A percentile compares a stretch with the other conserved stretches of the same genome.
Conservation (phyloP, 2,888 invertebrate species). For the Epirrhoe tristata region DNA sequence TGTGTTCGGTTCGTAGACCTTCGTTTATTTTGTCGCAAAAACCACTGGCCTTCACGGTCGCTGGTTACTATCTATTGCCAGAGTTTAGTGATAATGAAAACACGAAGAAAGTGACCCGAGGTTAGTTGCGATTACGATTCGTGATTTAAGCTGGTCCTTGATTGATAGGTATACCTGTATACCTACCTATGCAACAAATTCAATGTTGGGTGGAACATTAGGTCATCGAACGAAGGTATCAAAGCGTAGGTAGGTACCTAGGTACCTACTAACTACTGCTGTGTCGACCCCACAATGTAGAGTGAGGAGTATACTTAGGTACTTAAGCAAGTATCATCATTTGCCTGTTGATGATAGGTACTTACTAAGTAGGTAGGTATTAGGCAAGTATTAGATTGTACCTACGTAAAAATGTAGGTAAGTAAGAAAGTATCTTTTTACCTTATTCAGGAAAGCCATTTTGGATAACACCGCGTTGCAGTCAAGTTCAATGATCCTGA, state of each 20-base stretch:
- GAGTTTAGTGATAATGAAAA: constrained; percentile 76
- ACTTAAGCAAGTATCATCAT: no score
- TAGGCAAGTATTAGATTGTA: no score
- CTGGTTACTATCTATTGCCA: constrained; percentile 62
- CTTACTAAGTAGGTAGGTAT: no score
- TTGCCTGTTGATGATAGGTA: no score
- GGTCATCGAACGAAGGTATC: constrained; percentile 45
- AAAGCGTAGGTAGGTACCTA: constrained; percentile 11
- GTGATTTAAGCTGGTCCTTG: no score
- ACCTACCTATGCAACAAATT: no score
- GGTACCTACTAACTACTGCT: no score
- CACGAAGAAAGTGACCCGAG: constrained; percentile 58
- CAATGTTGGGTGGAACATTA: no score
- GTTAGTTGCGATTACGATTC: constrained; percentile 44
- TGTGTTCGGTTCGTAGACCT: background rate
- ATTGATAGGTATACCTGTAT: no score
- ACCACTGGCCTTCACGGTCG: constrained; percentile 75
- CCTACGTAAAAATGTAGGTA: no score
- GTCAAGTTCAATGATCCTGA: constrained; percentile 59
- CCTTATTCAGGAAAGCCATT: constrained; percentile 78
- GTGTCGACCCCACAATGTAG: no score
- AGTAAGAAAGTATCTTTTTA: constrained; percentile 46
- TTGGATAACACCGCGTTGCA: constrained; percentile 45
- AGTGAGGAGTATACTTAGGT: no score
- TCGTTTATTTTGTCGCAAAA: constrained; percentile 47